Base-by-base conservation (phyloP, 2,113 vertebrate genomes). In the Corythaeola cristata region DNA sequence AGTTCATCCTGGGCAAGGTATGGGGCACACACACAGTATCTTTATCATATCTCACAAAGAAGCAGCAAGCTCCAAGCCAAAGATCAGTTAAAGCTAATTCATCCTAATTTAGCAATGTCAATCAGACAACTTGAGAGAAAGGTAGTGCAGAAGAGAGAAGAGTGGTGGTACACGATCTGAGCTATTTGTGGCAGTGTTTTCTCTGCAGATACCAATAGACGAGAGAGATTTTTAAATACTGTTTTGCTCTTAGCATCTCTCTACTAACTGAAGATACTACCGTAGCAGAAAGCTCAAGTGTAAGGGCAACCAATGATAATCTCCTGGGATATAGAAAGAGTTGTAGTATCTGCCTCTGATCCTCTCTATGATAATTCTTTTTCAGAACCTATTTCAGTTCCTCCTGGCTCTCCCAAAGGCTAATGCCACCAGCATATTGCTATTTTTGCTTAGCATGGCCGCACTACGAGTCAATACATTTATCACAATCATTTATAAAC, bases 381-480 rank as follows among this genome's bases (percentile, higher is more conserved):
- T 97, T 69, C 97, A 98, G 98, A 98, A 97, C 68, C 68, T 97
- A 33, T 22, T 97, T 78, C 75, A 96, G 89, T 98, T 97, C 75
- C 96, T 97, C 47, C 12, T 97, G 60, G 75, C 77, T 71, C 93
- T 98, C 69, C 97, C 97, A 27, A 97, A 90, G 89, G 97, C 98
- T 11, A 98, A 98, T 72, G 97, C 97, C 18, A 98, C 97, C 74
- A 98, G 98, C 85, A 98, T 97, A 50, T 78, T 98, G 44, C 85
- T 98, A 2, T 98, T 98, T 90, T 87, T 98, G 53, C 91, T 97
- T 7, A 45, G 92, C 32, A 3, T 95, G 35, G 92, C 96, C 14
- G 33, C 49, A 26, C 82, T 98, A 83, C 96, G 91, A 77, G 28
- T 94, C 87, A 97, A 89, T 75, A 96, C 84, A 75, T 97, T 88